Base-by-base conservation (phyloP, 1,140 invertebrate genomes). In the Saccostrea echinata region DNA sequence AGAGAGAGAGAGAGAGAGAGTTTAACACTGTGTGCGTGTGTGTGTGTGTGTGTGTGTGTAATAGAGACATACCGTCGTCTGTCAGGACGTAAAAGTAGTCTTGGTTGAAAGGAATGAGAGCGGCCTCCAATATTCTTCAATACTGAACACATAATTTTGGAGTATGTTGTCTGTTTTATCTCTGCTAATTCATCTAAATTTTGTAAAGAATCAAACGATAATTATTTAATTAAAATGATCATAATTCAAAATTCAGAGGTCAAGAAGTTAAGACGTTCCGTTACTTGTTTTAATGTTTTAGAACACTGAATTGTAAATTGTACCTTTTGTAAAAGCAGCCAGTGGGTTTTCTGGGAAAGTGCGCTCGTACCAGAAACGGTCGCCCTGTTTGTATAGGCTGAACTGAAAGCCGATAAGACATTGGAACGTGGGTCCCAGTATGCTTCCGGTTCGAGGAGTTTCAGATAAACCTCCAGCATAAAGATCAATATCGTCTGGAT, bases 331-430 rank as follows among this genome's bases (percentile, higher is more conserved):
- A 68, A 87, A 87, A 81, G 71, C 86, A 0, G 81, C 82, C 3
- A 35, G 0, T 16, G 55, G 84, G 21, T 61, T 43, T 57, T 35
- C 33, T 30, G 24, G 24, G 11, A 76, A 76, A 0, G 8, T 30
- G 1, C 81, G 9, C 64, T 87, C 86, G 24, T 87, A 99, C 98
- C 98, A 99, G 95, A 99, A 99, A 92, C 98, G 96, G 94, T 99
- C 98, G 82, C 98, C 99, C 88, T 97, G 95, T 89, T 98, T 97
- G 27, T 98, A 95, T 93, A 98, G 97, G 87, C 97, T 95, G 95
- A 99, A 99, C 95, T 99, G 98, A 89, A 98, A 97, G 35, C 97
- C 98, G 91, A 99, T 98, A 89, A 99, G 98, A 93, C 98, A 99
- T 30, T 98, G 98, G 94, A 99, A 98, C 0, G 98, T 99, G 0